Percentiles rank a stretch among this genome's conserved stretches.
Conservation (phyloP, 2,888 invertebrate genomes). For the Lacanobia oleracea region DNA sequence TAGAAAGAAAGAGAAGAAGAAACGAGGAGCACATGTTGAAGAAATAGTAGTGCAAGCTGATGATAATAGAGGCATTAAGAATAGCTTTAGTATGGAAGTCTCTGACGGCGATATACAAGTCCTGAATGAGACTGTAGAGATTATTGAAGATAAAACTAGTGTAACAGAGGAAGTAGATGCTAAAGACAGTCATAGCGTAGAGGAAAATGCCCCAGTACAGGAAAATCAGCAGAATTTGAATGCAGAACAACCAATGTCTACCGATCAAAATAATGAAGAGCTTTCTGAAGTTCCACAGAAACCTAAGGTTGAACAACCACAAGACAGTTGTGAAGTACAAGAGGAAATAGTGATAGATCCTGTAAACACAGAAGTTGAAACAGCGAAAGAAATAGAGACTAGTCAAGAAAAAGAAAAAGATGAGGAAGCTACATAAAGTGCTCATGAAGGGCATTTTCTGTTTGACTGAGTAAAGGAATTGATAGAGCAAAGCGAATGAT, state of each 20-base stretch:
- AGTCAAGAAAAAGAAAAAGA: conserved; percentile 29
- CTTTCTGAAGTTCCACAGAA: conserved; percentile 10
- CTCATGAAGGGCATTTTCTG: conserved; percentile 42
- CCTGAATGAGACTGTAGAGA: conserved; percentile 81
- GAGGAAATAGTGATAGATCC: conserved; percentile 21
- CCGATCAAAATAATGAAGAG: conserved; percentile 25
- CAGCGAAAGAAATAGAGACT: conserved; percentile 23
- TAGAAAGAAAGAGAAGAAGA: conserved; percentile 85
- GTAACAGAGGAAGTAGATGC: conserved; percentile 48
- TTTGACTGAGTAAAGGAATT: conserved; percentile 63
- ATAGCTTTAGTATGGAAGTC: conserved; percentile 87
- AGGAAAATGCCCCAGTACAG: conserved; percentile 52
- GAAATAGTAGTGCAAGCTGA: conserved; percentile 74
- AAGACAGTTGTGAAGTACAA: conserved; percentile 19
- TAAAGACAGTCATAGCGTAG: conserved; percentile 54
- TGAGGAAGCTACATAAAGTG: conserved; percentile 37
- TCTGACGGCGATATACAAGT: conserved; percentile 81
- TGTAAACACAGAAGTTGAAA: conserved; percentile 22
- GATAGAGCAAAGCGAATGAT: conserved; percentile 50
- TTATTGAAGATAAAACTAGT: conserved; percentile 70
- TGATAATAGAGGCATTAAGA: conserved; percentile 81
- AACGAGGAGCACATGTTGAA: conserved; percentile 78
- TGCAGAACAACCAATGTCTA: conserved; percentile 20
- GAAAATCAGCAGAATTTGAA: conserved; percentile 41
- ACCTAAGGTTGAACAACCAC: not conserved